Evolutionary conservation across 2,797 vertebrate genomes (phyloP).

Genomic region (Mallotus villosus): DNA sequence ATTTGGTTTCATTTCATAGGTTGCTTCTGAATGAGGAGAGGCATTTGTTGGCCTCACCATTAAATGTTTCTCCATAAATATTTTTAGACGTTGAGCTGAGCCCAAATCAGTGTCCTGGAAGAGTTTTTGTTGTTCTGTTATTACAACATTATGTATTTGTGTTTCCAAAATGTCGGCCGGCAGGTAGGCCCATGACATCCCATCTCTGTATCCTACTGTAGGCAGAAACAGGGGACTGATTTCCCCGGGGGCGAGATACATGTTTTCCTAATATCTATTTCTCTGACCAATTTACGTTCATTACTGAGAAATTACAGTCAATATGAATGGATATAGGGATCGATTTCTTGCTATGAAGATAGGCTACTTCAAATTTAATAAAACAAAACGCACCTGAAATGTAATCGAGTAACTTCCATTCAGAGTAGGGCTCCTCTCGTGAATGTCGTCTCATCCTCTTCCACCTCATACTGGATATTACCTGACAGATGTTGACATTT

Average conservation of each 20-base stretch:
- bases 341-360: not conserved
- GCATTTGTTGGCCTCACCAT: slow-evolving; percentile 4
- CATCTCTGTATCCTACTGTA: slow-evolving; percentile 10
- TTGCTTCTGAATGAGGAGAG: slow-evolving; percentile 76
- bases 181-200: slow-evolving; percentile 54
- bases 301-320: slow-evolving; percentile 12
- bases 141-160: slow-evolving; percentile 46
- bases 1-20: slow-evolving; percentile 49
- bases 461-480: slow-evolving; percentile 55
- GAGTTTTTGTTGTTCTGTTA: slow-evolving; percentile 38
- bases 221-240: slow-evolving; percentile 22
- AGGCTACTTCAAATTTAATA: not conserved
- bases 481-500: slow-evolving; percentile 78
- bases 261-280: not conserved
- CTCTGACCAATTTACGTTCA: slow-evolving; percentile 58
- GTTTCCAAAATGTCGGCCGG: slow-evolving; percentile 43
- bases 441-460: slow-evolving; percentile 52
- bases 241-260: slow-evolving; percentile 37
- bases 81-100: too few species aligned
- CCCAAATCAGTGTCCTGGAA: not conserved
- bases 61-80: too few species aligned
- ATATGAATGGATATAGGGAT: too few species aligned
- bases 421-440: slow-evolving; percentile 45
- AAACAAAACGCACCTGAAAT: not conserved
- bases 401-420: slow-evolving; percentile 61